A percentile compares a stretch with the other conserved stretches of the same genome.
These are phyloP conservation scores for Cotesia vestalis DNA, from an alignment of 1,140 invertebrate genomes.

Conservation along the genomic window DNA sequence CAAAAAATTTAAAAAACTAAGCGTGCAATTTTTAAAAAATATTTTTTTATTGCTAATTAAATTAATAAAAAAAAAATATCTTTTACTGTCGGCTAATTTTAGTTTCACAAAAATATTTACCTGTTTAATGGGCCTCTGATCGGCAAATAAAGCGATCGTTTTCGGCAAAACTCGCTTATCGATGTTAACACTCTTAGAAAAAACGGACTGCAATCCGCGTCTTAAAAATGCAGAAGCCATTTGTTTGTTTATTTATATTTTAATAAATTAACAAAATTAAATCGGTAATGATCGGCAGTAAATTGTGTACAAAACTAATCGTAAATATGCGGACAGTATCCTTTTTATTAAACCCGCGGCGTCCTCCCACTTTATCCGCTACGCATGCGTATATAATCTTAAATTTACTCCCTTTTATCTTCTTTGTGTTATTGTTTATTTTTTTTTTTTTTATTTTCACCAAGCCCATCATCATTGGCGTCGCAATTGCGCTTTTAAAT, in stretches of 20 bases:
- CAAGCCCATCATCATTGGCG: slow-evolving; percentile 11
- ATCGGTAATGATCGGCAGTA: not conserved
- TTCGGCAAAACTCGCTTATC: slow-evolving; percentile 39
- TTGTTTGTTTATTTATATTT: slow-evolving; percentile 15
- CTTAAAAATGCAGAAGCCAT: slow-evolving; percentile 48
- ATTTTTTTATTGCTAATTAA: too few relatives aligned
- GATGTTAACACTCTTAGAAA: slow-evolving; percentile 35
- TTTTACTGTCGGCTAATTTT: too few relatives aligned
- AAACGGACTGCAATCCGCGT: slow-evolving; percentile 38
- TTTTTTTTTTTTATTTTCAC: not conserved
- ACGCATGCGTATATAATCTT: slow-evolving; percentile 35
- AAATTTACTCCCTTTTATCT: slow-evolving; percentile 15
- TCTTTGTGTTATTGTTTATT: not conserved
- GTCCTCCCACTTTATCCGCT: slow-evolving; percentile 26
- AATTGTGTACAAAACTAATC: slow-evolving; percentile 33
- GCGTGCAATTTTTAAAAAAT: too few relatives aligned
- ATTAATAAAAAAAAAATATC: too few relatives aligned
- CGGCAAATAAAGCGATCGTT: slow-evolving; percentile 22
- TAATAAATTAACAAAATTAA: not conserved
- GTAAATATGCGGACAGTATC: slow-evolving; percentile 36
- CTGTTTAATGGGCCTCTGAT: slow-evolving; percentile 28
- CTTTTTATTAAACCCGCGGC: slow-evolving; percentile 40
- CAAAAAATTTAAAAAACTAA: too few relatives aligned
- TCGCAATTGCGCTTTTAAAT: slow-evolving; percentile 1
- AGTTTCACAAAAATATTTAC: slow-evolving; percentile 30